Evolutionary conservation across 2,113 vertebrate genomes (phyloP).

Genomic region (Xiphophorus maculatus): DNA sequence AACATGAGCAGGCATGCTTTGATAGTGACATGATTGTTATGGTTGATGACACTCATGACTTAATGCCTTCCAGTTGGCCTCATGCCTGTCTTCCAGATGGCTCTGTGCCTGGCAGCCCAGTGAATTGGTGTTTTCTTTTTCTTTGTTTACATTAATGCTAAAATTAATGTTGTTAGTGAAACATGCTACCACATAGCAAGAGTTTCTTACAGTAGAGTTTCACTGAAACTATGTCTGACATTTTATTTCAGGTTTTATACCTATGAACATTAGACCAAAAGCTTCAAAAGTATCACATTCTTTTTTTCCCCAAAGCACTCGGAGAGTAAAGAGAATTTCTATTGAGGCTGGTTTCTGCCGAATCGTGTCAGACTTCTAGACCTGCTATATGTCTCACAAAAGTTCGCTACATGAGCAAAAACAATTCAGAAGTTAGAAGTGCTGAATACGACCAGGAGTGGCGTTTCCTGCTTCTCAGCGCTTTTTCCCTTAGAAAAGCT

Average conservation of each 20-base stretch:
- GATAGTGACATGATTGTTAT: slow-evolving; percentile 77
- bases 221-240: slow-evolving; percentile 42
- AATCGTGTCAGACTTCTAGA: slow-evolving; percentile 4
- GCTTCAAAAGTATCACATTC: slow-evolving; percentile 24
- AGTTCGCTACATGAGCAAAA: slow-evolving; percentile 45
- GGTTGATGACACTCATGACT: slow-evolving; percentile 77
- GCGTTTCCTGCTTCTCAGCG: slow-evolving; percentile 61
- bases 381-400: slow-evolving; percentile 17
- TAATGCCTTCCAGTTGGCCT: slow-evolving; percentile 78
- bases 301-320: slow-evolving; percentile 24
- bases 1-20: slow-evolving; percentile 62
- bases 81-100: slow-evolving; percentile 78
- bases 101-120: slow-evolving; percentile 68
- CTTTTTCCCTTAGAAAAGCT: slow-evolving; percentile 44
- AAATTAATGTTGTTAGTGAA: slow-evolving; percentile 54
- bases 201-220: slow-evolving; percentile 43
- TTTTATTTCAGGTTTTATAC: slow-evolving; percentile 41
- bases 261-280: slow-evolving; percentile 54
- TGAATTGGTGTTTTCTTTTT: slow-evolving; percentile 53
- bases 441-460: slow-evolving; percentile 60
- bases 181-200: slow-evolving; percentile 42
- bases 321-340: slow-evolving; percentile 8
- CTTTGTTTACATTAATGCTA: slow-evolving; percentile 69
- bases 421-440: slow-evolving; percentile 56
- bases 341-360: slow-evolving; percentile 8